phyloP scores from a whole-genome alignment of 1,140 invertebrate genomes.

The Hyposmocoma kahamanoa region DNA sequence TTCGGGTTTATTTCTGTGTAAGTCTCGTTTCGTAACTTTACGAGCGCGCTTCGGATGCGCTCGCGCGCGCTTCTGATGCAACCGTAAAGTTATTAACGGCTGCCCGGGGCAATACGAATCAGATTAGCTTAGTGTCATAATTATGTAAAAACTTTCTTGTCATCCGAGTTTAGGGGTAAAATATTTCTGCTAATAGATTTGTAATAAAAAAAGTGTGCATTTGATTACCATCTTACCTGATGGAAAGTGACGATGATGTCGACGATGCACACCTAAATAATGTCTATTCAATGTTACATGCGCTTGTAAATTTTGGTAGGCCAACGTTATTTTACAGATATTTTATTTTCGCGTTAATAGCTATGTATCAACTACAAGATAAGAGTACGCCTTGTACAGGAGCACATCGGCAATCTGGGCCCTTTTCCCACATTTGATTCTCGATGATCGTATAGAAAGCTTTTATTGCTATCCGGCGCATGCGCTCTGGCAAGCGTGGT shows the following conservation, averaged over 20 bases:
- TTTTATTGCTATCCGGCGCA: conserved; percentile 16
- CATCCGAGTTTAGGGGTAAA: conserved; percentile 11
- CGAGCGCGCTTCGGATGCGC: conserved; percentile 42
- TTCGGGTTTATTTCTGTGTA: conserved; percentile 55
- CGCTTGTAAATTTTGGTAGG: too few relatives aligned
- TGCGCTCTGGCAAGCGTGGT: conserved; percentile 13
- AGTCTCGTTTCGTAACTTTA: conserved; percentile 64
- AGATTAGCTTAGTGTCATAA: conserved; percentile 20
- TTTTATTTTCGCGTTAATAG: not conserved
- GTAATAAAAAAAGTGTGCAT: conserved; percentile 11
- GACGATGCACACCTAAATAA: too few relatives aligned
- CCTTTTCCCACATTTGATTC: conserved; percentile 47
- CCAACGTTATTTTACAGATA: conserved; percentile 3
- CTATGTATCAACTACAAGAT: conserved; percentile 15
- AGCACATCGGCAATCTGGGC: conserved; percentile 43
- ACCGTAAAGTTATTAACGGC: conserved; percentile 47
- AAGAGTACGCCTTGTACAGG: conserved; percentile 19
- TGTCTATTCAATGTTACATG: too few relatives aligned
- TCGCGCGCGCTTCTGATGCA: conserved; percentile 33
- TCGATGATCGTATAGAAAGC: conserved; percentile 33
- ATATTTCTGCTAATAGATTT: conserved; percentile 15
- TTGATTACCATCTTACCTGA: too few relatives aligned
- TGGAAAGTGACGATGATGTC: too few relatives aligned
- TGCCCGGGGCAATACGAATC: conserved; percentile 31
- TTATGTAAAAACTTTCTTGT: conserved; percentile 26